Evolutionary conservation across 2,797 vertebrate genomes (phyloP).

Genomic region (Sebastes cheni): DNA sequence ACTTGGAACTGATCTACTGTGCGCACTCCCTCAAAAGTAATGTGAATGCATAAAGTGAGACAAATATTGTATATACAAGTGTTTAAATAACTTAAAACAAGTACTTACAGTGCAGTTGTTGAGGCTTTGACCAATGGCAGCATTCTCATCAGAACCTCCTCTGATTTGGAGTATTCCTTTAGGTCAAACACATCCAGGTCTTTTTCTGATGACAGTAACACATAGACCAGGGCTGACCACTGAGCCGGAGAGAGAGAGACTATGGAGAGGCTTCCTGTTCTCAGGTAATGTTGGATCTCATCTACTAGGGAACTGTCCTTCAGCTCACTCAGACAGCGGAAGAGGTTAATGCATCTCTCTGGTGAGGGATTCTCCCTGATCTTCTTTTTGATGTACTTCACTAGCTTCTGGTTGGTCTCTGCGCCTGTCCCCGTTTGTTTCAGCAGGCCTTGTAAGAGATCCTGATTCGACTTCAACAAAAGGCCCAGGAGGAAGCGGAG

Average conservation of each 20-base stretch:
- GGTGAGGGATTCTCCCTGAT: conserved; percentile 2
- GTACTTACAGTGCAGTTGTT: conserved; percentile 6
- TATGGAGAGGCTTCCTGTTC: not conserved
- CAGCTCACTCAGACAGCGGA: conserved; percentile 23
- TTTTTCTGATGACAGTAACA: conserved; percentile 5
- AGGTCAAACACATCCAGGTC: conserved; percentile 16
- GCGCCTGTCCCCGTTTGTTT: not conserved
- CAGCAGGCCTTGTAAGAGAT: conserved; percentile 7
- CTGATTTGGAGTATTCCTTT: conserved; percentile 5
- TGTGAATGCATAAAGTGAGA: not conserved
- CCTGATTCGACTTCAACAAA: conserved; percentile 5
- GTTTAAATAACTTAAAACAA: not conserved
- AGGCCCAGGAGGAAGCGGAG: conserved; percentile 8
- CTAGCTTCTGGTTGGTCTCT: not conserved
- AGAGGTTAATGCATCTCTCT: conserved; percentile 29
- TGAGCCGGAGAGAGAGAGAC: not conserved
- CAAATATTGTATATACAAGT: not conserved
- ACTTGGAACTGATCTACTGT: no score
- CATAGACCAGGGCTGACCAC: conserved; percentile 22
- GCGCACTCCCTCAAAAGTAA: not conserved
- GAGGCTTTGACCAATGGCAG: conserved; percentile 23
- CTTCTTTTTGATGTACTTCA: conserved; percentile 20
- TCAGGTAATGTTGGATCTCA: conserved; percentile 3
- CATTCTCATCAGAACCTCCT: conserved; percentile 12
- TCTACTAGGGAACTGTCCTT: conserved; percentile 10